A percentile compares a stretch with the other conserved stretches of the same genome.
Evolutionary conservation across 1,140 invertebrate genomes (phyloP).

Genomic region (Drosophila nigrodunni): DNA sequence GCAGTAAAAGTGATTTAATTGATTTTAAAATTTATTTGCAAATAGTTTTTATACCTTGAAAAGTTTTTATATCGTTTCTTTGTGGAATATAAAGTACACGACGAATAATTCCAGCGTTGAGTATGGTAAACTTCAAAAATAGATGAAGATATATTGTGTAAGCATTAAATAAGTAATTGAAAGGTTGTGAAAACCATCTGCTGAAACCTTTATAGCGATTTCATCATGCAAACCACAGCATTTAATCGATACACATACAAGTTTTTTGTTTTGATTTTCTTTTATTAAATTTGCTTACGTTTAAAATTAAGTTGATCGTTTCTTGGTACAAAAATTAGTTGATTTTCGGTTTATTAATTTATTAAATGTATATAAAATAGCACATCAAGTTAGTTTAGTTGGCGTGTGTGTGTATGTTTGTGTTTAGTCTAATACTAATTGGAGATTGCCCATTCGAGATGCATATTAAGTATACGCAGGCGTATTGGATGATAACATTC

Average conservation of each 20-base stretch:
- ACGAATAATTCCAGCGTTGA: too few species aligned
- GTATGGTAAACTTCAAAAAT: too few species aligned
- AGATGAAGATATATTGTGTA: too few species aligned
- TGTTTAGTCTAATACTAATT: slow-evolving; percentile 50
- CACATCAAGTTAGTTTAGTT: slow-evolving; percentile 58
- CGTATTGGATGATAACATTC: slow-evolving; percentile 23
- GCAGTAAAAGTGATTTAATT: slow-evolving; percentile 2
- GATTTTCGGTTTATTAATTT: slow-evolving; percentile 33
- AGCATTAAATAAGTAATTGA: too few species aligned
- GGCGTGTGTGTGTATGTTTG: slow-evolving; percentile 43
- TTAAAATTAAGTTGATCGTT: slow-evolving; percentile 51
- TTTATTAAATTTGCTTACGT: slow-evolving; percentile 22
- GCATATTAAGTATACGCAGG: slow-evolving; percentile 37
- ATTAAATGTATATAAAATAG: slow-evolving; percentile 59
- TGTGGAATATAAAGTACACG: too few species aligned
- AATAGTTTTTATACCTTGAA: too few species aligned
- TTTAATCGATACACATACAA: slow-evolving; percentile 58
- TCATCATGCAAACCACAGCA: slow-evolving; percentile 20
- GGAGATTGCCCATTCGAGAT: slow-evolving; percentile 73
- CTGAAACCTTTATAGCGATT: too few species aligned
- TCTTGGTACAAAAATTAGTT: slow-evolving; percentile 73
- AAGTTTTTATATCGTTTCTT: too few species aligned
- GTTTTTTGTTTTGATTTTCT: slow-evolving; percentile 49
- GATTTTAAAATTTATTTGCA: neutral
- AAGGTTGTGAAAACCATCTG: too few species aligned